phyloP scores from a whole-genome alignment of 2,797 vertebrate genomes.

The Molossus molossus region DNA sequence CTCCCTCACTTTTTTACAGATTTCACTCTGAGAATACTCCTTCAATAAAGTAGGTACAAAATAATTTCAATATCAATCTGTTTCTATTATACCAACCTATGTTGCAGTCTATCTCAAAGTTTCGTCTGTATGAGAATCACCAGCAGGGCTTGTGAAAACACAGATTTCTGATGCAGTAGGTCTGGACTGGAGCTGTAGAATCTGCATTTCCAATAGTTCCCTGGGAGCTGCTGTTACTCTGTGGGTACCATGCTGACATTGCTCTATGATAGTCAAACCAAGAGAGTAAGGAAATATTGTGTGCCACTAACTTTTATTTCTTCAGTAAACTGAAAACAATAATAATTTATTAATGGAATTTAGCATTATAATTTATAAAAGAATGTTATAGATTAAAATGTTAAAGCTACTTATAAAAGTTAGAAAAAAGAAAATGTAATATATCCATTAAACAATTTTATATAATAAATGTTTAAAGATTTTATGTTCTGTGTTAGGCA shows the following conservation, averaged over 20 bases:
- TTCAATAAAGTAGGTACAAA: not conserved
- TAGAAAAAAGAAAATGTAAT: constrained; percentile 20
- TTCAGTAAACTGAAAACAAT: not conserved
- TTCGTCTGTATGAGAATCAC: not conserved
- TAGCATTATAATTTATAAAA: not conserved
- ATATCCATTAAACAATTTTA: constrained; percentile 18
- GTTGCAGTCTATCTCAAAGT: not conserved
- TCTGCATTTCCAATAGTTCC: not conserved
- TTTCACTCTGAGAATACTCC: not conserved
- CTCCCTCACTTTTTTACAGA: not conserved
- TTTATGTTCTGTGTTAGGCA: not conserved
- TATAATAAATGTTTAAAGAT: not conserved
- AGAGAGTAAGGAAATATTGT: not conserved
- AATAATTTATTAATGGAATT: constrained; percentile 29
- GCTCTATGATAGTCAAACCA: not conserved
- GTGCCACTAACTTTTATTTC: not conserved
- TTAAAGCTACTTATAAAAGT: not conserved
- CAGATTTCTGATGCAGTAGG: no score
- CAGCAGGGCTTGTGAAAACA: no score
- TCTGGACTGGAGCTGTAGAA: not conserved
- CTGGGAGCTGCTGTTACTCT: not conserved
- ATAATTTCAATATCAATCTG: not conserved
- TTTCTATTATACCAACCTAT: not conserved
- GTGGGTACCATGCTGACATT: not conserved
- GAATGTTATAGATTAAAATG: not conserved